Evolutionary conservation across 2,797 vertebrate species (phyloP).

Genomic region (Ficedula albicollis): DNA sequence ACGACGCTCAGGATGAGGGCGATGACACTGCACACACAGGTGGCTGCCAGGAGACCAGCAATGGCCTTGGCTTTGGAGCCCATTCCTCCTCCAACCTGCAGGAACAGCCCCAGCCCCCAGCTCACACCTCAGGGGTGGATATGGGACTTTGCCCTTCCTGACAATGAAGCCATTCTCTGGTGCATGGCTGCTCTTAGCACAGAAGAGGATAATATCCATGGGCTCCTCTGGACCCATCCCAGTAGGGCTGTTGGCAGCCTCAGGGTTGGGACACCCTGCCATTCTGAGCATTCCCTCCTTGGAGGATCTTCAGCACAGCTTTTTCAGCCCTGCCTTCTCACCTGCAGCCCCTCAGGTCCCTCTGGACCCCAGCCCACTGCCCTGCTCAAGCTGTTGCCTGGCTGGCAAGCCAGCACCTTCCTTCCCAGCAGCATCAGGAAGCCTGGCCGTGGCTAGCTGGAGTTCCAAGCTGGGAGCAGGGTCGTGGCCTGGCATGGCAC

Average conservation of each 20-base stretch:
- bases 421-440: background rate
- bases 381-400: background rate
- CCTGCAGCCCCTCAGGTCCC: background rate
- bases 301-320: background rate
- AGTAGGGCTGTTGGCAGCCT: background rate
- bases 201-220: background rate
- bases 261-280: background rate
- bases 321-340: background rate
- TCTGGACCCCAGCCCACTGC: background rate
- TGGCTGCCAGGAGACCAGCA: constrained; percentile 27
- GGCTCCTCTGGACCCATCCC: background rate
- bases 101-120: background rate
- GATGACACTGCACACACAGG: constrained; percentile 28
- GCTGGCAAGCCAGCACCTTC: background rate
- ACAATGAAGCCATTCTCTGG: background rate
- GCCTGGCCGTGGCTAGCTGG: fast-evolving
- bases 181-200: background rate
- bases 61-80: constrained; percentile 3
- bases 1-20: constrained; percentile 37
- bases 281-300: background rate
- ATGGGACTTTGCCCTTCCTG: background rate
- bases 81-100: constrained; percentile 55
- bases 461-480: background rate
- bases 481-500: background rate
- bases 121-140: background rate